Evolutionary conservation across 2,113 vertebrate genomes (phyloP).

Genomic region (Trinectes maculatus): DNA sequence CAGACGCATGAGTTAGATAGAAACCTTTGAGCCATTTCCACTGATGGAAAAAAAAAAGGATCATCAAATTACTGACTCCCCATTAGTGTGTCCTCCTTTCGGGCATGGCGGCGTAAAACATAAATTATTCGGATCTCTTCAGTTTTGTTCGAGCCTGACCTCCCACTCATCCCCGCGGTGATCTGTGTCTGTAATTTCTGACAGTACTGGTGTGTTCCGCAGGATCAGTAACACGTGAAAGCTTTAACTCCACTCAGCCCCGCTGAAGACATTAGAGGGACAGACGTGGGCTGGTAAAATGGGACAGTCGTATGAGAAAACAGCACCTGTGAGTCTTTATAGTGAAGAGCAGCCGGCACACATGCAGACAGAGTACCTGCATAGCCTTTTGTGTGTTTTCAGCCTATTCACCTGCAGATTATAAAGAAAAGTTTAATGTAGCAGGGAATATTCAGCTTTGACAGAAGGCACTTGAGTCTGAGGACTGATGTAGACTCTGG

Average conservation of each 20-base stretch:
- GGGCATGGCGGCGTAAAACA: slow-evolving; percentile 29
- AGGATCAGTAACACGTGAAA: slow-evolving; percentile 42
- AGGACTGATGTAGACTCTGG: slow-evolving; percentile 4
- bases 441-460: background rate
- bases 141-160: slow-evolving; percentile 23
- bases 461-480: background rate
- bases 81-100: slow-evolving; percentile 22
- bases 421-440: slow-evolving; percentile 6
- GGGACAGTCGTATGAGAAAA: slow-evolving; percentile 24
- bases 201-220: slow-evolving; percentile 29
- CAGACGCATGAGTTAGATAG: too few relatives aligned
- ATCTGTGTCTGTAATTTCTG: slow-evolving; percentile 23
- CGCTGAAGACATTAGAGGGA: slow-evolving; percentile 17
- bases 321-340: slow-evolving; percentile 20
- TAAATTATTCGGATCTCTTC: slow-evolving; percentile 21
- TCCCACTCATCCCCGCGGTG: slow-evolving; percentile 36
- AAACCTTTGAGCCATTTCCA: too few relatives aligned
- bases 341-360: slow-evolving; percentile 1
- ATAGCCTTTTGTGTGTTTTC: slow-evolving; percentile 3
- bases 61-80: slow-evolving; percentile 27
- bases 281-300: slow-evolving; percentile 14
- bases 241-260: slow-evolving; percentile 35
- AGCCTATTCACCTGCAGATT: slow-evolving; percentile 5
- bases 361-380: background rate
- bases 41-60: slow-evolving; percentile 5